Percentiles rank a stretch among this genome's conserved stretches.
Conservation (phyloP, 2,888 invertebrate genomes). For the Agonopterix heracliana region DNA sequence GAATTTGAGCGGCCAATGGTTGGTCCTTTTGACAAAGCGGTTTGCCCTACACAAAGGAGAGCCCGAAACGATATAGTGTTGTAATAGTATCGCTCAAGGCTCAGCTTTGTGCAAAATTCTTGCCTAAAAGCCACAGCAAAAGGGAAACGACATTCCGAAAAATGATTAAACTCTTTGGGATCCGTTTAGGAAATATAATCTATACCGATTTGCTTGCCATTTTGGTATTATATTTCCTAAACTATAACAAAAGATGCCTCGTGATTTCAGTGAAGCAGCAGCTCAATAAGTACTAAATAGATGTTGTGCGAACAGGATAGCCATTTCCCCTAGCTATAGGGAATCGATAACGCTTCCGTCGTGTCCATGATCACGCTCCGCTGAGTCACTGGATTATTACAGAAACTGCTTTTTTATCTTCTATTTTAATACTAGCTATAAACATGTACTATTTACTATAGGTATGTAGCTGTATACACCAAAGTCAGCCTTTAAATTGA, state of each 20-base stretch:
- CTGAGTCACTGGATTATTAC: constrained; percentile 27
- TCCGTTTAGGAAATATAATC: too few relatives aligned
- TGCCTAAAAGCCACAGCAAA: background rate
- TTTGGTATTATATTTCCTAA: too few relatives aligned
- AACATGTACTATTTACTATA: too few relatives aligned
- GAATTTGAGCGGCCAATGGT: constrained; percentile 49
- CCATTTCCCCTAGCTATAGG: constrained; percentile 30
- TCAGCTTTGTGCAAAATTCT: constrained; percentile 12
- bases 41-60: constrained; percentile 34
- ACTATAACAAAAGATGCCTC: too few relatives aligned
- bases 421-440: constrained; percentile 6
- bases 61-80: constrained; percentile 25
- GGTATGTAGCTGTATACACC: too few relatives aligned
- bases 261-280: too few relatives aligned
- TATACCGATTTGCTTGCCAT: too few relatives aligned
- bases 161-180: too few relatives aligned
- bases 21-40: constrained; percentile 53
- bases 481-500: too few relatives aligned
- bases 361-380: constrained; percentile 47
- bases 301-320: constrained; percentile 12
- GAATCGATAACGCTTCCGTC: constrained; percentile 46
- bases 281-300: too few relatives aligned
- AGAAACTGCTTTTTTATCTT: constrained; percentile 21
- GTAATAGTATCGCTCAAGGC: constrained; percentile 16
- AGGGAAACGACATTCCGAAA: too few relatives aligned